Evolutionary conservation across 2,113 vertebrate genomes (phyloP), one percentile per base, ranked within the genome.

Genomic region (Oncorhynchus mykiss): DNA sequence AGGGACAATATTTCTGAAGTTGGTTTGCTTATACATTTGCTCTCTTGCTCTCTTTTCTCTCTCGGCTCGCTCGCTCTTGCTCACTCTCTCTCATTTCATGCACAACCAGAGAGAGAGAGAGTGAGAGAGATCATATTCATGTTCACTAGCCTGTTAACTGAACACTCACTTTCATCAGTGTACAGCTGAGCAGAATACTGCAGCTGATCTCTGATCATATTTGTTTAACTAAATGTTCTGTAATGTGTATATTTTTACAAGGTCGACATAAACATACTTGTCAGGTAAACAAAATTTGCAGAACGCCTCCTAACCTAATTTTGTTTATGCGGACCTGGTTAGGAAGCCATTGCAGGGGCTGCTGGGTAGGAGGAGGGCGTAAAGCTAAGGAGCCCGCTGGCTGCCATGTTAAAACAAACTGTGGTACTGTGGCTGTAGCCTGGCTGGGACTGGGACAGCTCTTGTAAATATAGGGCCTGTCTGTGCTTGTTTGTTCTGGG

Each of bases 161-260:
- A 45, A 45, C 85, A 27, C 24, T 88, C 84, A 87, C 84, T 87
- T 89, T 83, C 80, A 45, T 45, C 39, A 45, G 11, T 45, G 39
- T 45, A 45, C 39, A 80, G 75, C 79, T 70, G 48, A 69, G 79
- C 76, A 67, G 83, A 77, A 31, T 29, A 9, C 51, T 31, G 69
- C 73, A 79, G 29, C 80, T 87, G 82, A 88, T 80, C 80, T 80
- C 79, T 86, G 82, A 90, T 89, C 86, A 31, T 84, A 88, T 92
- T 90, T 92, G 82, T 84, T 88, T 80, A 78, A 82, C 89, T 74
- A 85, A 90, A 85, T 78, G 59, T 87, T 82, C 71, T 69, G 81
- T 87, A 85, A 90, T 89, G 78, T 77, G 59, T 76, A 69, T 80
- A 80, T 85, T 82, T 90, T 68, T 82, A 45, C 39, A 86, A 78